Evolutionary conservation across 2,113 vertebrate species (phyloP), one percentile per base, ranked within the genome.

Genomic region (Xyrauchen texanus): DNA sequence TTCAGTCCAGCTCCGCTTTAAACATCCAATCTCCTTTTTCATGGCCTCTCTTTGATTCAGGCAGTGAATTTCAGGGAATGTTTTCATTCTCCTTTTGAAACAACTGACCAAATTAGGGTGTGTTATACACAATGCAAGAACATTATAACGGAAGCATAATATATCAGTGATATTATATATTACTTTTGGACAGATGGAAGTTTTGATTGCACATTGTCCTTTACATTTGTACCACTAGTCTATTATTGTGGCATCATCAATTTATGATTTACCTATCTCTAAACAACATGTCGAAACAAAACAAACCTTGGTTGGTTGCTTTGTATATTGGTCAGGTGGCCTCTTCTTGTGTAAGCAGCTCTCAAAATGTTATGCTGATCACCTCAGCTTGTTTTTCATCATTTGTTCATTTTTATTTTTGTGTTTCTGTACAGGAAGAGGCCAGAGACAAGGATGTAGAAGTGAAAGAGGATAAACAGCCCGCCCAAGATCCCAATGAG

Each of bases 391-490:
- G 46, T 53, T 49, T 58, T 13, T 68, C 5, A 10, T 8, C 16
- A 10, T 57, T 5, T 67, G 6, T 82, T 8, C 16, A n/a, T 57
- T 5, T 67, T 7, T 82, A 16, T 68, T 4, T 78, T 47, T 74
- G 7, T 5, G 1, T 34, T 10, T 68, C 9, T 53, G 45, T 77
- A 44, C 9, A 93, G 92, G 90, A 88, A 45, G 88, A 88, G 4
- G 87, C 13, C 0, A 90, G 90, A 87, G 76, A 77, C 49, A 86
- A 87, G 5, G 86, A 86, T 7, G 91, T 86, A 2, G 89, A 85
- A 9, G 89, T 90, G 10, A 88, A 90, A 69, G 92, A 93, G 12
- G 91, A 91, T 51, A 90, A 87, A 64, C 87, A 86, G 11, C 92
- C 34, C 52, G 92, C 84, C 74, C 88, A 85, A 62, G 83, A 68